Conservation (phyloP, 2,113 vertebrate species). For the Coptodon bakossiorum region DNA sequence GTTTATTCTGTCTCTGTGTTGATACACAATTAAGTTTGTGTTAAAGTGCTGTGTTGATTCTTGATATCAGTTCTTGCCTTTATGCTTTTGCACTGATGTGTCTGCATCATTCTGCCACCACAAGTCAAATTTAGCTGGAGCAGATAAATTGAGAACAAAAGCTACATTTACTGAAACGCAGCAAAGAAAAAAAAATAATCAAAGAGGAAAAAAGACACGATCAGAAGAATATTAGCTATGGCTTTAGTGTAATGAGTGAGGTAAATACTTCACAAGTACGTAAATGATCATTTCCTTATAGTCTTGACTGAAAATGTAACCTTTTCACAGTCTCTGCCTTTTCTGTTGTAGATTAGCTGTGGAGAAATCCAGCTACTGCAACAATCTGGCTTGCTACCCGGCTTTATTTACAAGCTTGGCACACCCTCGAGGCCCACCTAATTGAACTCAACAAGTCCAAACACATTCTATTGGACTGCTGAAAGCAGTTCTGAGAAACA, state of each 20-base stretch:
- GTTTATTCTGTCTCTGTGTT: background rate
- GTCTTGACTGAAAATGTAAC: background rate
- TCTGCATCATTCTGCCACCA: background rate
- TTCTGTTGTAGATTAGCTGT: background rate
- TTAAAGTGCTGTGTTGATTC: background rate
- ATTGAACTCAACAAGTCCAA: background rate
- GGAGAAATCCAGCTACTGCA: background rate
- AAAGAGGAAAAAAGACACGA: background rate
- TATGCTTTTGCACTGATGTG: background rate
- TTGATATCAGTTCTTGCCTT: background rate
- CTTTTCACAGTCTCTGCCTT: background rate
- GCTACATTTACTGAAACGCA: background rate
- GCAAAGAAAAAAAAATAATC: background rate
- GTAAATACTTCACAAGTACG: background rate
- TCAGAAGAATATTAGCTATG: fast-evolving
- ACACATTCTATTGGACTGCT: background rate
- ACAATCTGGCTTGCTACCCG: background rate
- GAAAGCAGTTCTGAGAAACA: background rate
- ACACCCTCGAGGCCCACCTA: background rate
- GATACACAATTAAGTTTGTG: background rate
- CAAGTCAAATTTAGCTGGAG: background rate
- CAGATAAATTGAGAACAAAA: background rate
- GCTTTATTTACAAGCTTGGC: background rate
- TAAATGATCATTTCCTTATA: background rate
- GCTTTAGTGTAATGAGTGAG: background rate